These are phyloP conservation scores for Ladona fulva DNA, from an alignment of 1,140 invertebrate genomes.

Conservation along the genomic window DNA sequence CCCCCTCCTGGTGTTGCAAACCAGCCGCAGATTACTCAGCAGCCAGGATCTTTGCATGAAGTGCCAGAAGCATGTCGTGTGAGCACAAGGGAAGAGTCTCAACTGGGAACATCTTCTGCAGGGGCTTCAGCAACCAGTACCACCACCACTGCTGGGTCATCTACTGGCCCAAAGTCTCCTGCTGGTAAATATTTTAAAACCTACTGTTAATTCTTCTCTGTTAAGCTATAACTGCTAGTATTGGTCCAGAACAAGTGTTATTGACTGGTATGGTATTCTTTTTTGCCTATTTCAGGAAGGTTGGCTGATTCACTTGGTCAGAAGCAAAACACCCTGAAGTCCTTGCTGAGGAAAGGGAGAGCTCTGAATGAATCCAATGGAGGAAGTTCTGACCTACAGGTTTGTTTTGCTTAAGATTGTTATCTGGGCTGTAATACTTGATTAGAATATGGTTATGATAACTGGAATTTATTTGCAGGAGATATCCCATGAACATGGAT, in stretches of 20 bases:
- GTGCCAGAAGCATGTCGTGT: constrained; percentile 44
- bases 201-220: too few relatives aligned
- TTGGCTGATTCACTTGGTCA: constrained; percentile 21
- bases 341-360: constrained; percentile 44
- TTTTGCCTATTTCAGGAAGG: constrained; percentile 4
- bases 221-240: too few relatives aligned
- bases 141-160: constrained; percentile 25
- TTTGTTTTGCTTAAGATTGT: not conserved
- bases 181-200: not conserved
- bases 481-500: not conserved
- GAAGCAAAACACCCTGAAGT: constrained; percentile 40
- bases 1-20: constrained; percentile 33
- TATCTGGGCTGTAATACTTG: not conserved
- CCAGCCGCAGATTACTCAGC: not conserved
- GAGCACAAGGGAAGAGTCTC: constrained; percentile 12
- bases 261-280: not conserved
- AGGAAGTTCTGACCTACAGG: not conserved
- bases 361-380: not conserved
- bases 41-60: constrained; percentile 35
- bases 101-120: not conserved
- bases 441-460: not conserved
- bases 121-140: constrained; percentile 12
- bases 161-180: constrained; percentile 7
- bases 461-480: not conserved
- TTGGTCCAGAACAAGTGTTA: too few relatives aligned